Evolutionary conservation across 2,888 invertebrate species (phyloP), one percentile per base, ranked within the genome.

Genomic region (Stenichneumon culpator): DNA sequence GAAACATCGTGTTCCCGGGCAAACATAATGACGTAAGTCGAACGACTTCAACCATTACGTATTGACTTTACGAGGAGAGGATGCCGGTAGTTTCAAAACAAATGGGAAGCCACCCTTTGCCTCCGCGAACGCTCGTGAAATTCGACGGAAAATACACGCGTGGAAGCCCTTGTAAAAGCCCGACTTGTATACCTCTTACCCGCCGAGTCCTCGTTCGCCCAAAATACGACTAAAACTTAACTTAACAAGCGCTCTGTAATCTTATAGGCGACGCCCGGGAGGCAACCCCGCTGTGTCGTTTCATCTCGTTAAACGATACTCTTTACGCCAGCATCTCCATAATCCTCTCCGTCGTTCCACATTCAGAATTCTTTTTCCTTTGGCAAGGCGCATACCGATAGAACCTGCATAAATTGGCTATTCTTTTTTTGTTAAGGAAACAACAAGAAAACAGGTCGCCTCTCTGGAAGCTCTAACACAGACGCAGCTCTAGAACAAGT

Each of bases 221-320:
- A 54, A 78, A 80, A 78, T 47, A 67, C 68, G 69, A 67, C 68
- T 36, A 36, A 65, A 72, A 78, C 57, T 44, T 54, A 60, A 68
- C 70, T 50, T 70, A 63, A 69, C 39, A 70, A 75, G 36, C 32
- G 32, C 28, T 32, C 19, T 28, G 36, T 32, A 32, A 65, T 32
- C 36, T 28, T n/a, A 65, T 78, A 47, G 22, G 57, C 57, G 57
- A 25, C 25, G 25, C 72, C 47, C 25, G 47, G 9, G 14, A 63
- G 65, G 54, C 28, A 39, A 52, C 44, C 77, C 36, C 36, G 60
- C 67, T 39, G n/a, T 44, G 6, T 19, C 60, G 72, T 73, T 78
- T 79, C 73, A 68, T 57, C 57, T 83, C 82, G 78, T 68, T 78
- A 72, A 79, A 78, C 82, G 78, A 68, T 78, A 73, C 73, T 82